These are phyloP conservation scores for Nothoprocta perdicaria DNA, from an alignment of 2,113 vertebrate genomes.

Conservation along the genomic window DNA sequence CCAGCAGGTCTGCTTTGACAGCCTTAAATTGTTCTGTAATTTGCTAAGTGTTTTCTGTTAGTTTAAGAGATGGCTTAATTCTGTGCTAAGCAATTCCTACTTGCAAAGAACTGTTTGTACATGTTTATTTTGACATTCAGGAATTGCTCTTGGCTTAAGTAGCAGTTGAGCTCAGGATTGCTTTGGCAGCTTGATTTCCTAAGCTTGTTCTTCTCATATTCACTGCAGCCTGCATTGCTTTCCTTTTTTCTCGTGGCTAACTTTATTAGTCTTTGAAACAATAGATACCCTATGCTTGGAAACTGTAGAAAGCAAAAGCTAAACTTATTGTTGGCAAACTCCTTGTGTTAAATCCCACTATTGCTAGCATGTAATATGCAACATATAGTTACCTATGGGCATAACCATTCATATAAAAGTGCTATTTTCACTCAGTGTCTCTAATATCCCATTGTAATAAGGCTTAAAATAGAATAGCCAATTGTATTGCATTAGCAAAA, in stretches of 20 bases:
- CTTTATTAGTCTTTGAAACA: constrained; percentile 20
- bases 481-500: not conserved
- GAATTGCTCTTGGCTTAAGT: not conserved
- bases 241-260: constrained; percentile 35
- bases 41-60: not conserved
- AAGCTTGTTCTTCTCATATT: not conserved
- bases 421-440: not conserved
- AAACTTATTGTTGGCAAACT: not conserved
- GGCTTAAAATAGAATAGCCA: not conserved
- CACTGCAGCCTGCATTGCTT: not conserved
- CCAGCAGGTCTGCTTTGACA: not conserved
- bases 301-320: constrained; percentile 30
- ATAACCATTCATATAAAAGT: not conserved
- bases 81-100: constrained; percentile 1
- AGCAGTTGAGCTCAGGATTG: not conserved
- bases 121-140: constrained; percentile 24
- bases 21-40: constrained; percentile 1
- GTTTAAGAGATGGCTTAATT: constrained; percentile 20
- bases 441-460: not conserved
- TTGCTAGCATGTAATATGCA: not conserved
- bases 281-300: constrained; percentile 23
- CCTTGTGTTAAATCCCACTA: not conserved
- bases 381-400: not conserved
- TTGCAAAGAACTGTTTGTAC: not conserved
- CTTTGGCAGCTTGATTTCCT: constrained; percentile 51